Evolutionary conservation across 37 sponge, comb jelly and placozoan genomes (phyloP), one percentile per base, ranked within the genome.

Genomic region (Chondrosia reniformis): DNA sequence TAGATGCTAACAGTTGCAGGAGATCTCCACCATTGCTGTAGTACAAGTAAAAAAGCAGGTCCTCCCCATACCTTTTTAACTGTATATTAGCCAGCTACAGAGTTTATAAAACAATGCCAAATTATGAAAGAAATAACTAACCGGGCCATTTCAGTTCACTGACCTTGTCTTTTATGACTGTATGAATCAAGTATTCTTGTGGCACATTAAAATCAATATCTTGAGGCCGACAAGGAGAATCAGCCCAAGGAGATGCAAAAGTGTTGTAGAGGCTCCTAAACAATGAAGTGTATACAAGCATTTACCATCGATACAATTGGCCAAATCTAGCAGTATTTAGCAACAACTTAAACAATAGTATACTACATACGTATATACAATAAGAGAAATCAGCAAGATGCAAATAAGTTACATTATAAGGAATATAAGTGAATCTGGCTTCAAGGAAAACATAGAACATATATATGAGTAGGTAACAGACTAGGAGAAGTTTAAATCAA

Each of bases 171-270:
- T 94, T 86, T 32, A 95, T 89, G 62, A 67, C 86, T 4, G 91
- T 79, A 37, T 92, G 92, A 40, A 89, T 90, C 17, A 93, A 79
- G 52, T 96, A 96, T 54, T 96, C 97, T 61, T 92, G 94, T 32
- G 97, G 97, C 31, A 96, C 97, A 74, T 76, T 74, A 65, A 61
- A 93, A 72, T 96, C 97, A 42, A 96, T 85, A 72, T 96, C 96
- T 33, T 99, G 96, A 34, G 97, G 94, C 61, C 99, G 45, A 64
- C 93, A 84, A 3, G 96, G 99, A 67, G 89, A 45, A 56, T 99
- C 99, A 15, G 94, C 89, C 89, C 91, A 99, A 1, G 99, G 99
- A 34, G 97, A 95, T 31, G 94, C 84, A 74, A 99, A 99, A 0
- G 92, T 93, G 76, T 86, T 91, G 85, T 89, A 91, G 43, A 99